Percentiles rank a stretch among this genome's conserved stretches.
phyloP scores from a whole-genome alignment of 2,113 vertebrate species.

The Erythrolamprus reginae region DNA sequence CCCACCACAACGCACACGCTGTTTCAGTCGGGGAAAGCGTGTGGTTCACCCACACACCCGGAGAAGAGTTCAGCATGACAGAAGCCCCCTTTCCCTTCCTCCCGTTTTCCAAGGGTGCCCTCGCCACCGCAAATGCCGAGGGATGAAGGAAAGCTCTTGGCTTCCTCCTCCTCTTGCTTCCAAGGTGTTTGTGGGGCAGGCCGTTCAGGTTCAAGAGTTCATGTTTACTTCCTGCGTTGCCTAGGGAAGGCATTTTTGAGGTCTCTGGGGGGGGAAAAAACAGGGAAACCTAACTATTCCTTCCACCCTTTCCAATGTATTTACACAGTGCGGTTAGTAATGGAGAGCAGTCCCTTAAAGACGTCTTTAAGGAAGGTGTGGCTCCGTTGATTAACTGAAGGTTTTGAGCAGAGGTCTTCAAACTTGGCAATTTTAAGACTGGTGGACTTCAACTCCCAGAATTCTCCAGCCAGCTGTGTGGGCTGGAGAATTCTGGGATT shows the following conservation, averaged over 20 bases:
- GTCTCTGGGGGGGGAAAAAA: neutral
- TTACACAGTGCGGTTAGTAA: neutral
- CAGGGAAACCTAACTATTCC: neutral
- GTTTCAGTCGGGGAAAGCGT: neutral
- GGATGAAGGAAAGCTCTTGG: neutral
- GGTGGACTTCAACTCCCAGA: too few relatives aligned
- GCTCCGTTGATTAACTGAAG: slow-evolving; percentile 13
- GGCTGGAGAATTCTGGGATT: too few relatives aligned
- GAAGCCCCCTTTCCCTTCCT: neutral
- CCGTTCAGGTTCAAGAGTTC: slow-evolving; percentile 65
- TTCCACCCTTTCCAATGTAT: neutral
- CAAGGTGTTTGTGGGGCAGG: slow-evolving; percentile 17
- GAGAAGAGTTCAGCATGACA: neutral
- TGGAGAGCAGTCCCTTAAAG: neutral
- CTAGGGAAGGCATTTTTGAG: slow-evolving; percentile 12
- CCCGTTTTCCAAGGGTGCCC: neutral
- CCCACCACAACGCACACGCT: neutral
- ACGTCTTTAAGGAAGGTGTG: slow-evolving; percentile 54
- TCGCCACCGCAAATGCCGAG: neutral
- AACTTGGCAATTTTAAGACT: too few relatives aligned
- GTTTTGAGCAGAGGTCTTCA: slow-evolving; percentile 25
- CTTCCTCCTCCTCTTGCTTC: slow-evolving; percentile 15
- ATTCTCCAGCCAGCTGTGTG: too few relatives aligned
- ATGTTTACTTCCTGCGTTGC: slow-evolving; percentile 38
- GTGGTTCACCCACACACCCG: neutral